Evolutionary conservation across 2,888 invertebrate genomes (phyloP), one percentile per base, ranked within the genome.

Genomic region (Polymixis lichenea): DNA sequence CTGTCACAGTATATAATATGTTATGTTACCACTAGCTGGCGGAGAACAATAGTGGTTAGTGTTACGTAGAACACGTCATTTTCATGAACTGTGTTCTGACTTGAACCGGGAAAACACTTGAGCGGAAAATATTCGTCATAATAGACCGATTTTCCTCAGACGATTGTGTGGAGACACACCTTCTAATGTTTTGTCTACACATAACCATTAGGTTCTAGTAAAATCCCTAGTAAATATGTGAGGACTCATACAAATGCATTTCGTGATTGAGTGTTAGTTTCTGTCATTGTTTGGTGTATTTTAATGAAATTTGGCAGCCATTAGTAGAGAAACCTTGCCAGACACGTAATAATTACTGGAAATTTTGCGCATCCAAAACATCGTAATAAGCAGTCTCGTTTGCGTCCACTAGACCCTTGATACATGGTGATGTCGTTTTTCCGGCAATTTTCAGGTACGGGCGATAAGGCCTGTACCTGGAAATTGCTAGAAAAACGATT

Each of bases 61-160:
- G 22, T 81, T 55, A 55, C 51, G 60, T 38, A 32, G 19, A 58
- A 70, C 56, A 77, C 77, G 80, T 77, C 83, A 83, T 56, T 56
- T 55, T 67, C 55, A 67, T 55, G 55, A 55, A n/a, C 55, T 22
- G 51, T 11, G 6, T 32, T 64, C 67, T 11, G n/a, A 32, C 32
- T 25, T n/a, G 62, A 60, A 70, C 72, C 83, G 80, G 83, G 73
- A 84, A 82, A 83, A 84, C 77, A 80, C 83, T 80, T 71, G 64
- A 49, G 9, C 70, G 62, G 55, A 74, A 73, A 70, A 51, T 58
- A 68, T 58, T 75, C 13, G 51, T 73, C 77, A 77, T 56, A 71
- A 70, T 22, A 22, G 2, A 32, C 17, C 5, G 6, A 70, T 77
- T 83, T 84, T 84, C 80, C 84, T 80, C 19, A 70, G 55, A 32